A percentile compares a stretch with the other conserved stretches of the same genome.
Conservation (phyloP, 2,888 invertebrate genomes). For the Callinectes sapidus region DNA sequence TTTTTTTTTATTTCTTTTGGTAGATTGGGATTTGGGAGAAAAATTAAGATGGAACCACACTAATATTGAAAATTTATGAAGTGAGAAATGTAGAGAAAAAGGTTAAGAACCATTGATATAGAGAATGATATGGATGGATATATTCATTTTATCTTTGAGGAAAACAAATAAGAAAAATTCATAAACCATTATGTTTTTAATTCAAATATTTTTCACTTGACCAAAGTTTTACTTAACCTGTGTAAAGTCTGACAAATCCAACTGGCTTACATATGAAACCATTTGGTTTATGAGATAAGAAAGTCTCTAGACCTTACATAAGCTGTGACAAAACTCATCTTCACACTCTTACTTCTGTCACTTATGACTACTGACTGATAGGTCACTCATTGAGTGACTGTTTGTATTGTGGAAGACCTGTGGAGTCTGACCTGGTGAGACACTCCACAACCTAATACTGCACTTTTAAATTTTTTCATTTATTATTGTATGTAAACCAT, state of each 20-base stretch:
- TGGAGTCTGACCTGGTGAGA: neutral
- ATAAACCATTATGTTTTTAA: neutral
- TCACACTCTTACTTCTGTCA: neutral
- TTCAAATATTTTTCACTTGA: neutral
- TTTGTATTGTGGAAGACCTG: neutral
- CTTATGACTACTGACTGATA: neutral
- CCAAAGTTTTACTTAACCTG: neutral
- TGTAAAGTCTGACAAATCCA: neutral
- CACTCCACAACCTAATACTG: neutral
- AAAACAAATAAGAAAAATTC: constrained; percentile 19
- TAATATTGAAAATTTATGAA: neutral
- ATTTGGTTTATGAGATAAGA: neutral
- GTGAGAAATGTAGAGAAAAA: neutral
- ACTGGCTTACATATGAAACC: neutral
- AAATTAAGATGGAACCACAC: no score
- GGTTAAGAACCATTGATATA: neutral
- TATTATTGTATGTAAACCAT: neutral
- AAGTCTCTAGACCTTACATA: neutral
- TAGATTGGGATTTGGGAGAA: no score
- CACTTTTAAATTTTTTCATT: neutral
- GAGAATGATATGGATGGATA: neutral
- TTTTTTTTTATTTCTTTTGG: no score
- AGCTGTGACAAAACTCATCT: neutral
- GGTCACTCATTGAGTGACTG: neutral
- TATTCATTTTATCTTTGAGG: neutral